Percentiles rank a stretch among this genome's conserved stretches.
These are phyloP conservation scores for Osmerus mordax DNA, from an alignment of 2,113 vertebrate genomes.

Conservation along the genomic window DNA sequence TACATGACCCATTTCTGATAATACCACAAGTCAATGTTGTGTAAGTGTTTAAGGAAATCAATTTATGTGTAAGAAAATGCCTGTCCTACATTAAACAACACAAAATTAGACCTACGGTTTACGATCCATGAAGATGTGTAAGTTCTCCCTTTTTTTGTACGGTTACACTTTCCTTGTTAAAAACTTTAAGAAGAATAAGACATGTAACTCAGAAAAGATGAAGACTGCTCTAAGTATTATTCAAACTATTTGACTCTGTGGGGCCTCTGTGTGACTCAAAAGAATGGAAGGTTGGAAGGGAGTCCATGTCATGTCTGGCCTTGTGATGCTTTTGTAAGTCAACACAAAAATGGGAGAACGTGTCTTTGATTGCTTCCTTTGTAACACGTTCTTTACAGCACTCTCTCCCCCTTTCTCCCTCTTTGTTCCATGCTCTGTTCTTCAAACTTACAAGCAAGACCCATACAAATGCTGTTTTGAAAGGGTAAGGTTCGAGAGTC, in stretches of 20 bases:
- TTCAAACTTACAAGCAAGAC: constrained; percentile 55
- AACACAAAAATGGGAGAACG: constrained; percentile 53
- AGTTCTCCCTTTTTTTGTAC: too few relatives aligned
- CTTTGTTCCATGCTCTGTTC: background rate
- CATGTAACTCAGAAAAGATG: background rate
- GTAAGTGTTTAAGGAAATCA: constrained; percentile 21
- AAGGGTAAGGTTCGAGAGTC: constrained; percentile 39
- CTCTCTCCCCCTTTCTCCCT: constrained; percentile 26
- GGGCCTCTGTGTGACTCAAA: constrained; percentile 1
- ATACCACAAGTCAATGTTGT: constrained; percentile 45
- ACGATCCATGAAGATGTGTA: too few relatives aligned
- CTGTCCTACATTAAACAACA: too few relatives aligned
- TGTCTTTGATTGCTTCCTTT: constrained; percentile 58
- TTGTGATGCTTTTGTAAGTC: constrained; percentile 52
- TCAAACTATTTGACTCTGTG: background rate
- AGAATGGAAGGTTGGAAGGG: constrained; percentile 21
- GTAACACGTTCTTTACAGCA: constrained; percentile 42
- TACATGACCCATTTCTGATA: constrained; percentile 62
- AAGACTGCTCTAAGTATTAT: constrained; percentile 1
- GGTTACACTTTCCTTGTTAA: too few relatives aligned
- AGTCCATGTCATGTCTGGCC: constrained; percentile 45
- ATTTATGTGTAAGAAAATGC: constrained; percentile 14
- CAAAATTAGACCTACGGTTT: too few relatives aligned
- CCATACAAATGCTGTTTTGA: constrained; percentile 38
- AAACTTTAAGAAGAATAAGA: too few relatives aligned